phyloP scores from a whole-genome alignment of 2,113 vertebrate species.

The Gasterosteus aculeatus region DNA sequence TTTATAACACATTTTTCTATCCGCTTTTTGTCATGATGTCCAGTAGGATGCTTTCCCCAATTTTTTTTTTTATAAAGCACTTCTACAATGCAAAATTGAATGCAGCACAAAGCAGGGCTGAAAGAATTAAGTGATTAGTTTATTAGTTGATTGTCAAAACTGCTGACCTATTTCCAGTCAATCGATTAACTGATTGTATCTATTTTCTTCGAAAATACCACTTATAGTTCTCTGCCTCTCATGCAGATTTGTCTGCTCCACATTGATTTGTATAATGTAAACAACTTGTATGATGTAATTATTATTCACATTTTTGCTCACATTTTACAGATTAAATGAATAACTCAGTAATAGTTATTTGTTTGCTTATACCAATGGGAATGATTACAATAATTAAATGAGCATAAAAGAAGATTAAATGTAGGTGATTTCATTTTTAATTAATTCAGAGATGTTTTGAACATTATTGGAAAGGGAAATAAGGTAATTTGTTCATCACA shows the following conservation, averaged over 20 bases:
- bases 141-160: neutral
- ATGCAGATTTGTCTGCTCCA: neutral
- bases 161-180: neutral
- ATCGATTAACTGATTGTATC: neutral
- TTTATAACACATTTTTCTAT: neutral
- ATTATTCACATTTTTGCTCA: neutral
- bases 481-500: conserved; percentile 18
- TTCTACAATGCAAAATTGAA: neutral
- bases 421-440: neutral
- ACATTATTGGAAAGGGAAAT: conserved; percentile 24
- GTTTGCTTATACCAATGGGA: neutral
- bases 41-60: neutral
- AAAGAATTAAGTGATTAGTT: neutral
- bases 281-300: neutral
- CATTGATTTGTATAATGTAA: neutral
- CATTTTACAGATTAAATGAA: neutral
- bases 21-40: neutral
- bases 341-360: neutral
- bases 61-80: neutral
- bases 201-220: neutral
- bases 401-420: conserved; percentile 3
- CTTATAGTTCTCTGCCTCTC: too few species aligned
- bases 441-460: neutral
- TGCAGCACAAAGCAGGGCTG: neutral
- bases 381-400: neutral